Base-by-base conservation (phyloP, 2,888 invertebrate species). In the Lobophora halterata region DNA sequence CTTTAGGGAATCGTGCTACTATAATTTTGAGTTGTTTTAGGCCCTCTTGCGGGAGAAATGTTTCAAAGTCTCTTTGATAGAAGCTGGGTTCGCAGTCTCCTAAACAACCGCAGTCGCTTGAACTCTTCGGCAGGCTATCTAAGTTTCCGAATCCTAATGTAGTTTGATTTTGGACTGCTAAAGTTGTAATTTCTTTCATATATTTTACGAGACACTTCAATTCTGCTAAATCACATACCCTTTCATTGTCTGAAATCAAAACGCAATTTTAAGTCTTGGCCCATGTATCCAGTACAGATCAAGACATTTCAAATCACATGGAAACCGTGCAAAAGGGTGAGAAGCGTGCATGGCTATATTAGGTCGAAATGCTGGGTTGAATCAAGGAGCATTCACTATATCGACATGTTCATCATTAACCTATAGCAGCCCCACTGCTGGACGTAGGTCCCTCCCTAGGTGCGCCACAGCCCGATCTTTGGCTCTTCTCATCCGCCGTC, bases 1-100 rank as follows among this genome's bases (percentile, higher is more conserved):
- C 90, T 75, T 91, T 91, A 0, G 93, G 93, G 67, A 92, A 93
- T 23, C 90, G 89, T 18, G 89, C 89, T 21, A 93, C 86, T 23
- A 90, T 90, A 7, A 86, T 62, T 46, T 69, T 72, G n/a, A 87
- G 39, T 36, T 61, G 55, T 21, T 71, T 78, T 24, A 68, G 48
- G 1, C 53, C 46, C 1, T 49, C 29, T 36, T 72, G 58, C 1
- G 63, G 57, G 4, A 58, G 9, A 35, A 71, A 71, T 1, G 58
- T 61, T 20, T 79, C 81, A 1, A 58, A 55, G 9, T 79, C 81
- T 23, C 73, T 82, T 4, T 60, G 61, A 39, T 79, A 87, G 0
- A 72, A 62, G 28, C 79, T 75, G 1, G 61, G 63, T 39, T 85
- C 85, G 45, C 88, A 88, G 33, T 69, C 63, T 14, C 65, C 75